Conservation (phyloP, 2,797 vertebrate genomes). For the Pseudomugil gertrudae region DNA sequence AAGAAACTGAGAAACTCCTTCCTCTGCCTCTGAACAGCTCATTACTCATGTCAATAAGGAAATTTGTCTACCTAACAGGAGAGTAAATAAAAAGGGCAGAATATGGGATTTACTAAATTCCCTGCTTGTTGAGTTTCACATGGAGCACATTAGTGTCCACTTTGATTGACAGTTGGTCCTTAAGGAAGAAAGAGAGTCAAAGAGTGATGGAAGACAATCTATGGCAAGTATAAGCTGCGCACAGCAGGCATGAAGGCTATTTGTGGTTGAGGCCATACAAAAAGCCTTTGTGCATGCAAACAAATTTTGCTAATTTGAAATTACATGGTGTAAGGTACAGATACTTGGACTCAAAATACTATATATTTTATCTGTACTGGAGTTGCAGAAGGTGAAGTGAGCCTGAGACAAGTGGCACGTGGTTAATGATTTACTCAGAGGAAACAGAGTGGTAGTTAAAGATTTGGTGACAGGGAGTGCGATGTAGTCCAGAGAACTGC, state of each 20-base stretch:
- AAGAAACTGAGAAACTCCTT: slow-evolving; percentile 51
- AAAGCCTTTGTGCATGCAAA: slow-evolving; percentile 5
- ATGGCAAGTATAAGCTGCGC: slow-evolving; percentile 75
- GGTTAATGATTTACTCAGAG: no score
- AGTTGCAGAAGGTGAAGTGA: no score
- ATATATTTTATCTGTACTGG: no score
- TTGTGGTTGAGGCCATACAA: slow-evolving; percentile 41
- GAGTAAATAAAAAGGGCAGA: slow-evolving; percentile 79
- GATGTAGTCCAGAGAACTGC: no score
- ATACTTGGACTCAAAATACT: no score
- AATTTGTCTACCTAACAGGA: slow-evolving; percentile 79
- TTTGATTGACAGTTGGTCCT: slow-evolving; percentile 82
- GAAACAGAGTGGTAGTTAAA: no score
- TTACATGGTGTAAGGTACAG: not conserved
- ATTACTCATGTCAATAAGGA: slow-evolving; percentile 77
- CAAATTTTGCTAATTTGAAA: not conserved
- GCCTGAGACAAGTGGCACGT: no score
- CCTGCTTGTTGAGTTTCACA: slow-evolving; percentile 68
- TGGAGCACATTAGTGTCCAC: slow-evolving; percentile 75
- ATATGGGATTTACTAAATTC: slow-evolving; percentile 79
- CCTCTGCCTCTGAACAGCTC: slow-evolving; percentile 53
- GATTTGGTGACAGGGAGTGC: no score
- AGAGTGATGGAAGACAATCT: slow-evolving; percentile 77
- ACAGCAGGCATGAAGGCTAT: slow-evolving; percentile 73
- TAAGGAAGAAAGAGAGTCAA: slow-evolving; percentile 71